Conservation (phyloP, 2,888 invertebrate genomes). For the Agriotes lineatus region DNA sequence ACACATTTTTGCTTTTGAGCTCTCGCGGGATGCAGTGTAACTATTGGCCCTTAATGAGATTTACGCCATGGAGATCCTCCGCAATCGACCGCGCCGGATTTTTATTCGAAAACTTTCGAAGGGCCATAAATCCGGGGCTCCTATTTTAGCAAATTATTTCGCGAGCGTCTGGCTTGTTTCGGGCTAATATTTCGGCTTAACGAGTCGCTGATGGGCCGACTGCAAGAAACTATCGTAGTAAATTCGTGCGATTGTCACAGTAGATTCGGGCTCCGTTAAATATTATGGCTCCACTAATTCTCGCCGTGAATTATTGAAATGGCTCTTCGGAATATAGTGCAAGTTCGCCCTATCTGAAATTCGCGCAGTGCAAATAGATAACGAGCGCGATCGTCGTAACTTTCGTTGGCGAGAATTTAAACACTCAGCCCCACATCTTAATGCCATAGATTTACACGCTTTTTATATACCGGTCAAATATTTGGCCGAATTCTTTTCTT, state of each 20-base stretch:
- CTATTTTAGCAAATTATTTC: constrained; percentile 19
- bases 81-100: background rate
- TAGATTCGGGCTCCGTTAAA: constrained; percentile 48
- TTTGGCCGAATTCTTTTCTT: too few species aligned
- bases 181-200: constrained; percentile 3
- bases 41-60: constrained; percentile 28
- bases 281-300: constrained; percentile 51
- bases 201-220: constrained; percentile 27
- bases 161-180: constrained; percentile 9
- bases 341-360: constrained; percentile 26
- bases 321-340: constrained; percentile 39
- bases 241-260: constrained; percentile 43
- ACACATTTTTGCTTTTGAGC: too few species aligned
- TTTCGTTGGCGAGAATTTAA: background rate
- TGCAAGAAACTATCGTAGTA: constrained; percentile 40
- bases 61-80: constrained; percentile 1
- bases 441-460: constrained; percentile 7
- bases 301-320: constrained; percentile 51
- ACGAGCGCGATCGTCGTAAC: background rate
- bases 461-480: too few species aligned
- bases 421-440: background rate
- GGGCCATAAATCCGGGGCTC: background rate
- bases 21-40: constrained; percentile 19
- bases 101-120: constrained; percentile 14
- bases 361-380: constrained; percentile 17